Evolutionary conservation across 2,888 invertebrate genomes (phyloP), one percentile per base, ranked within the genome.

Genomic region (Ryuthela nishihirai): DNA sequence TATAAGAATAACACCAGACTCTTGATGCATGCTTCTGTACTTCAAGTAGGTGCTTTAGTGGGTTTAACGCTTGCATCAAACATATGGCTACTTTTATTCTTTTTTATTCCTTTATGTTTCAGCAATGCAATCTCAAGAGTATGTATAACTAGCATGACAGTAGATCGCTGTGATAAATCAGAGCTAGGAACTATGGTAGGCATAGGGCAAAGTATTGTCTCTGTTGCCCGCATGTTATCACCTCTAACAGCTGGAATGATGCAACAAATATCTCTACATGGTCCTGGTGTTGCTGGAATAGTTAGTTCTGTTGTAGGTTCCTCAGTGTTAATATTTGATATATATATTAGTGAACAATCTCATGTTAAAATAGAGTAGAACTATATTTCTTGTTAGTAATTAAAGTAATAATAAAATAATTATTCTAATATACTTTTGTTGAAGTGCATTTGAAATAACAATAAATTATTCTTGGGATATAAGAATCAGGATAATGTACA

Each of bases 131-230:
- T 73, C 4, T 64, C 69, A n/a, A 59, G 74, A 25, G 73, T 74
- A 2, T 67, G 69, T 36, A 60, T 67, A 7, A 69, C 69, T 2
- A 71, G 69, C 10, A 45, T 75, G 35, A 70, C 71, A 1, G 64
- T 75, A 12, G 65, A 68, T 18, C 64, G 71, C 23, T 10, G 69
- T n/a, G 17, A 29, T 12, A 44, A 26, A 17, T 18, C 26, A 20
- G 29, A 72, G 35, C 63, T 67, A 6, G 74, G 74, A 3, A 67
- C 70, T 6, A 64, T 74, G 41, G 68, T 73, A 52, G 75, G 75
- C 4, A 65, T 73, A n/a, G 70, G 72, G 40, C 72, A 72, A 48
- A 74, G 73, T 55, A 63, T 72, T 15, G 67, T 72, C 65, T 70
- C 74, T 1, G 53, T 73, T 20, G 70, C 72, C 1, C 67, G 75